Conservation (phyloP, 2,797 vertebrate species). For the Rhinella marina region DNA sequence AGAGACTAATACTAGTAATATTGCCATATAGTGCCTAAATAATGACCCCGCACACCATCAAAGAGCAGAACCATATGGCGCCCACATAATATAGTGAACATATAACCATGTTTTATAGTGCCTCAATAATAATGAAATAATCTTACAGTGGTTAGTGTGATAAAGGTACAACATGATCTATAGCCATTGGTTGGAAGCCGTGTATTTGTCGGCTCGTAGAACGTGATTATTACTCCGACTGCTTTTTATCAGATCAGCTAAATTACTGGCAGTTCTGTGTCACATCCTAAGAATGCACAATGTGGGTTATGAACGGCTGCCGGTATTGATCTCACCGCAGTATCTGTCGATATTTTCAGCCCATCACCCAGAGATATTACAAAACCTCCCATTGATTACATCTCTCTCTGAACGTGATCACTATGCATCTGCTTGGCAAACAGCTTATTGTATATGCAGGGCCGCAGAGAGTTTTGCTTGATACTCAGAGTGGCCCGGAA, state of each 20-base stretch:
- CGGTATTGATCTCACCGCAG: not conserved
- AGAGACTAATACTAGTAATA: too few species aligned
- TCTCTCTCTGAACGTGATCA: not conserved
- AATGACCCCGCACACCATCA: too few species aligned
- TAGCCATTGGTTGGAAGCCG: too few species aligned
- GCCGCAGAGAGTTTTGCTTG: not conserved
- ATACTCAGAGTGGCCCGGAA: not conserved
- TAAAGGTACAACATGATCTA: too few species aligned
- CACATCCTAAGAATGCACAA: not conserved
- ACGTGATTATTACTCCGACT: not conserved
- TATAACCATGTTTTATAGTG: too few species aligned
- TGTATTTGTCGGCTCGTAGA: not conserved
- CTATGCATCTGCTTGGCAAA: not conserved
- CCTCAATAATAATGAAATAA: too few species aligned
- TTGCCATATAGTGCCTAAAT: too few species aligned
- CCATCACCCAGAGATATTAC: not conserved
- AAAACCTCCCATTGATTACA: slow-evolving; percentile 8
- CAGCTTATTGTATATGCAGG: slow-evolving; percentile 1
- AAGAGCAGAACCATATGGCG: too few species aligned
- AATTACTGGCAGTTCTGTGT: not conserved
- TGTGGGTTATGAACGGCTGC: not conserved
- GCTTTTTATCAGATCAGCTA: not conserved
- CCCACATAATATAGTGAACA: too few species aligned
- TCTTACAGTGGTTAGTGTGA: too few species aligned
- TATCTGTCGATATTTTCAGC: slow-evolving; percentile 1